Evolutionary conservation across 2,888 invertebrate species (phyloP), one percentile per base, ranked within the genome.

Genomic region (Scelioninae gen. 2): DNA sequence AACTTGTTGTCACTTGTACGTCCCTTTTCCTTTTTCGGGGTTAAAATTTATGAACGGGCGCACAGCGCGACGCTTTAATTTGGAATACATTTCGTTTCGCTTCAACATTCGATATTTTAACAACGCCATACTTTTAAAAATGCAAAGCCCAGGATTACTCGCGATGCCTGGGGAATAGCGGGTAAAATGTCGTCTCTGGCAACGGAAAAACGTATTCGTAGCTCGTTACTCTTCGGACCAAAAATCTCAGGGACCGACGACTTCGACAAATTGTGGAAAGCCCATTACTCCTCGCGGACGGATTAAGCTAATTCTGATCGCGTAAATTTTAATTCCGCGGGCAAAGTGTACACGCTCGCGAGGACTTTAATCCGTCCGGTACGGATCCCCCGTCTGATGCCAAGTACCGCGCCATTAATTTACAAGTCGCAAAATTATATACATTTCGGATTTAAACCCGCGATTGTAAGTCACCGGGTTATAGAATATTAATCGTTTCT

Each of bases 251-350:
- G 58, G 48, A 68, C n/a, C 63, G 64, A 68, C 71, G 68, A 70
- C 71, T 74, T 74, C 68, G 71, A 68, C 74, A 67, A 74, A 74
- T 74, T 74, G 71, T 71, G 67, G 68, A 68, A 50, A 64, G 67
- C 67, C n/a, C 60, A 71, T 74, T 68, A 67, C 46, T 70, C 57
- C 41, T 70, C 55, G 52, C 52, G 37, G 74, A 61, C 67, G 68
- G 74, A 74, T 74, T 71, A 74, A 74, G 67, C 57, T 63, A 53
- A 71, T 71, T 63, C 50, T 61, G 63, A 70, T 74, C 74, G 50
- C 65, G 57, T 70, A 65, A 74, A 70, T 74, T 74, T 65, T 48
- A 53, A 65, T 63, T 45, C 61, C 11, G 25, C 41, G 28, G 13
- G 35, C 64, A 22, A 64, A 64, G 50, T 57, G 33, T 60, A 69